Percentiles rank a stretch among this genome's conserved stretches.
Conservation (phyloP, 2,888 invertebrate genomes). For the Agrilus cyanescens region DNA sequence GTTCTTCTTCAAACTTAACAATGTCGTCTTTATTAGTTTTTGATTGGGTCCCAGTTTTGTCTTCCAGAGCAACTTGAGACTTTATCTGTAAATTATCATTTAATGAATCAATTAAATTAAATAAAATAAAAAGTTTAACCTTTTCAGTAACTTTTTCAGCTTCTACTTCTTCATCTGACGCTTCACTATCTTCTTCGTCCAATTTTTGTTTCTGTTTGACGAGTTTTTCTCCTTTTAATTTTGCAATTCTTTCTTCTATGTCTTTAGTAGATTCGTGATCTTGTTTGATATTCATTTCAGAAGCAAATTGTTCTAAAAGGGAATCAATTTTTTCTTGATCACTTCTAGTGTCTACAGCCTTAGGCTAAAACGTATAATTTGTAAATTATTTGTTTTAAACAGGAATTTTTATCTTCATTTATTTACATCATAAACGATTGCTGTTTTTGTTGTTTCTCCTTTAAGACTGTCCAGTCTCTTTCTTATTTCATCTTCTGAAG, state of each 20-base stretch:
- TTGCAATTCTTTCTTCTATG: slow-evolving; percentile 42
- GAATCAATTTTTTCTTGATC: slow-evolving; percentile 62
- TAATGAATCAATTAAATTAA: not conserved
- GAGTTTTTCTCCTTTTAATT: slow-evolving; percentile 38
- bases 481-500: slow-evolving; percentile 53
- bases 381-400: slow-evolving; percentile 32
- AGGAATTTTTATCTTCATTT: not conserved
- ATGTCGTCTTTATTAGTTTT: slow-evolving; percentile 14
- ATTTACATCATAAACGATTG: not conserved
- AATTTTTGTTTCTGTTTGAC: slow-evolving; percentile 30
- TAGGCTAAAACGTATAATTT: slow-evolving; percentile 37
- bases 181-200: slow-evolving; percentile 30
- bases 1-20: slow-evolving; percentile 7
- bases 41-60: slow-evolving; percentile 24
- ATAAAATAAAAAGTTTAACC: slow-evolving; percentile 17
- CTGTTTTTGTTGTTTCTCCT: slow-evolving; percentile 33
- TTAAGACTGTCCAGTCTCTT: slow-evolving; percentile 54
- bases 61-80: slow-evolving; percentile 39
- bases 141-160: slow-evolving; percentile 32
- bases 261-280: slow-evolving; percentile 39
- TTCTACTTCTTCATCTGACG: slow-evolving; percentile 30
- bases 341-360: slow-evolving; percentile 46
- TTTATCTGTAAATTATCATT: slow-evolving; percentile 27
- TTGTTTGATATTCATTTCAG: slow-evolving; percentile 37
- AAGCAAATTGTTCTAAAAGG: slow-evolving; percentile 43